Percentiles rank a stretch among this genome's conserved stretches.
These are phyloP conservation scores for Miniopterus natalensis DNA, from an alignment of 2,113 vertebrate genomes.

Conservation along the genomic window DNA sequence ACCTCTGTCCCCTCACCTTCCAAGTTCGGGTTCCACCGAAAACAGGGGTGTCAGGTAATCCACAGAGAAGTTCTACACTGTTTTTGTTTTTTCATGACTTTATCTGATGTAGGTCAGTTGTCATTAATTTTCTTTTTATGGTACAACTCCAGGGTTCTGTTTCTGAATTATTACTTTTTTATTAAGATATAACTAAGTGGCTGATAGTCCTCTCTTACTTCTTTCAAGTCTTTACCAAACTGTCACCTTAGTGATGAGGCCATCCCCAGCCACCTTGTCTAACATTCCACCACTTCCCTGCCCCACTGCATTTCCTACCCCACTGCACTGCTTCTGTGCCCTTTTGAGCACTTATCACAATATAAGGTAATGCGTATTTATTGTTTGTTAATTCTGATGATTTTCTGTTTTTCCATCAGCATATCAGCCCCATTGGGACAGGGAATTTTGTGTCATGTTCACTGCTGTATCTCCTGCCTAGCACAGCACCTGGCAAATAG, in stretches of 20 bases:
- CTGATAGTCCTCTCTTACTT: background rate
- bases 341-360: background rate
- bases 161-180: conserved; percentile 61
- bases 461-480: background rate
- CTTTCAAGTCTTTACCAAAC: background rate
- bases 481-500: background rate
- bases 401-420: background rate
- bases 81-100: conserved; percentile 78
- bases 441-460: background rate
- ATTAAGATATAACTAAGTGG: background rate
- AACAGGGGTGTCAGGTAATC: conserved; percentile 63
- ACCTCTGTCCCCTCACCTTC: conserved; percentile 40
- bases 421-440: background rate
- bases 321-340: background rate
- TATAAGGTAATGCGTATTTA: background rate
- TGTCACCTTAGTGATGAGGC: background rate
- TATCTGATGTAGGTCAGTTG: conserved; percentile 65
- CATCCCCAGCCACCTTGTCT: background rate
- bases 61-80: conserved; percentile 69
- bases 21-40: conserved; percentile 38
- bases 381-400: background rate
- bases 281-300: background rate
- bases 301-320: background rate
- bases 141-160: conserved; percentile 73
- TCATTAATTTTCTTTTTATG: conserved; percentile 77